Percentiles rank a stretch among this genome's conserved stretches.
Evolutionary conservation across 37 sponge, comb jelly and placozoan genomes (phyloP).

Genomic region (Ephydatia muelleri): DNA sequence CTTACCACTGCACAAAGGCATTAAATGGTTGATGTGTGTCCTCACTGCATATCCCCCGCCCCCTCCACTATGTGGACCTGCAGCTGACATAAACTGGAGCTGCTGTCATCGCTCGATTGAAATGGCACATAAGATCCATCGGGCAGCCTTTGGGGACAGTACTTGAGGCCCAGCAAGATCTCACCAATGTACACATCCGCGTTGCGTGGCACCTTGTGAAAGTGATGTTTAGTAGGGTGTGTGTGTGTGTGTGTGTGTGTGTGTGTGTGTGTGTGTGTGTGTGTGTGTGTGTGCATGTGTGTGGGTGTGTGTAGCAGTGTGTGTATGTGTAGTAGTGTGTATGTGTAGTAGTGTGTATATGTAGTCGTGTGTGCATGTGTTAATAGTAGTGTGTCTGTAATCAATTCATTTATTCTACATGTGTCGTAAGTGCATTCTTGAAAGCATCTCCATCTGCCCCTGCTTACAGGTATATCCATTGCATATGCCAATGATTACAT

Average conservation of each 20-base stretch:
- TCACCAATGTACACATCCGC: slow-evolving; percentile 43
- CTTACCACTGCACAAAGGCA: slow-evolving; percentile 58
- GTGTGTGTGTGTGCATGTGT: background rate
- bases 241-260: background rate
- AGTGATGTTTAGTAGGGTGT: too few relatives aligned
- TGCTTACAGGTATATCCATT: too few relatives aligned
- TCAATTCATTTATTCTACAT: too few relatives aligned
- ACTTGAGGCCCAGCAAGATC: slow-evolving; percentile 66
- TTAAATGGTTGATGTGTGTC: slow-evolving; percentile 58
- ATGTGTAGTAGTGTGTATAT: background rate
- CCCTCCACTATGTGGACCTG: slow-evolving; percentile 71
- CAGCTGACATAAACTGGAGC: slow-evolving; percentile 51
- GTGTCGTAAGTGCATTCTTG: too few relatives aligned
- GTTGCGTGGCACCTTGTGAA: background rate
- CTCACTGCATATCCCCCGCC: slow-evolving; percentile 54
- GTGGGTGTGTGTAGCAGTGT: too few relatives aligned
- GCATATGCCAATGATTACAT: too few relatives aligned
- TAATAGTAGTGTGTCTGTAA: too few relatives aligned
- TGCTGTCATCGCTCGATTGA: background rate
- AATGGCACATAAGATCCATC: background rate
- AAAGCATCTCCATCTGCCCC: too few relatives aligned
- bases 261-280: too few relatives aligned
- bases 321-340: too few relatives aligned
- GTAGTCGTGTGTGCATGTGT: too few relatives aligned
- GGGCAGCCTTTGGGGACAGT: background rate